These are phyloP conservation scores for Bugulina stolonifera DNA, from an alignment of 2,888 invertebrate genomes.

Conservation along the genomic window DNA sequence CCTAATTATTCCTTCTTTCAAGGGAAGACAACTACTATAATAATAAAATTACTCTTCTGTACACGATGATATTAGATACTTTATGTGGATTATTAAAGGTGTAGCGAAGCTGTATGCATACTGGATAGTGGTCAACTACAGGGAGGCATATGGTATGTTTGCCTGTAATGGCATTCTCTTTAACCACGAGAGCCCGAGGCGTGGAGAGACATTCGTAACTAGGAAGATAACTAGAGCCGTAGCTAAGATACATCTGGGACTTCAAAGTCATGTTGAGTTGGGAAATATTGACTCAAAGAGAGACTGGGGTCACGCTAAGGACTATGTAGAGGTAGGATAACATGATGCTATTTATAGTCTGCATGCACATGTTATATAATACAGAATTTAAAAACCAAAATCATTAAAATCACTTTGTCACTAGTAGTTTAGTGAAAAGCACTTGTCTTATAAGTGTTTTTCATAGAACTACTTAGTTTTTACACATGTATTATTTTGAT, in stretches of 20 bases:
- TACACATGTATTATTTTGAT: too few species aligned
- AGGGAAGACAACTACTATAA: too few species aligned
- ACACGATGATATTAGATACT: too few species aligned
- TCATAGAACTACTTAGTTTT: too few species aligned
- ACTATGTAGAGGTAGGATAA: conserved; percentile 78
- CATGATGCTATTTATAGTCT: too few species aligned
- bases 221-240: conserved; percentile 95
- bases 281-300: conserved; percentile 91
- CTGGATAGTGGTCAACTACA: conserved; percentile 53
- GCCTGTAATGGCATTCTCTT: conserved; percentile 54
- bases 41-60: too few species aligned
- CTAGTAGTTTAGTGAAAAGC: too few species aligned
- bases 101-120: conserved; percentile 54
- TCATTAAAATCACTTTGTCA: too few species aligned
- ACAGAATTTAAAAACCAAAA: too few species aligned
- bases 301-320: conserved; percentile 87
- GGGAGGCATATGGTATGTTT: conserved; percentile 53
- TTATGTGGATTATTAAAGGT: conserved; percentile 39
- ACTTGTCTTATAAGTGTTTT: too few species aligned
- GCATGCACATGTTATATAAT: too few species aligned
- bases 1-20: too few species aligned
- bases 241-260: conserved; percentile 86
- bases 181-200: conserved; percentile 53
- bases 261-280: conserved; percentile 76
- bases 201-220: conserved; percentile 89